Evolutionary conservation across 1,140 invertebrate genomes (phyloP), one percentile per base, ranked within the genome.

Genomic region (Lordiphosa clarofinis): DNA sequence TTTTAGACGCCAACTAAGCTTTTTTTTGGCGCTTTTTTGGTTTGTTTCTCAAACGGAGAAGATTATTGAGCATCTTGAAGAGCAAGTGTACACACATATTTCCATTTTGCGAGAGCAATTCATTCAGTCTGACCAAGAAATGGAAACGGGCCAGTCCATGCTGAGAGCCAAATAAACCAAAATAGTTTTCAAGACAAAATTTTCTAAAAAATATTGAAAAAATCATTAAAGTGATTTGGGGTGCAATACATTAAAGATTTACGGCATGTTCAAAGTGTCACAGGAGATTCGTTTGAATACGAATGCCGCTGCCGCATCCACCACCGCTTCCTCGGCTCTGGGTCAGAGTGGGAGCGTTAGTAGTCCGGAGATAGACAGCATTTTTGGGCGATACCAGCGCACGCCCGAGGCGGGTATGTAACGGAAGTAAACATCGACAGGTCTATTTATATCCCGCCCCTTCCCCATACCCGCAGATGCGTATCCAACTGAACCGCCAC

Each of bases 331-430:
- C 11, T n/a, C 39, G 10, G 58, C 43, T 11, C 62, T 49, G 21
- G 68, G 37, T 33, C 56, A 70, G 10, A 54, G 54, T 38, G 21
- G 21, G 21, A 24, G 21, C 21, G 21, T 24, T 24, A 15, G 54
- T 12, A 79, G 67, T 44, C 46, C 65, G 39, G 81, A 82, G 70
- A 73, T 73, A 24, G 65, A 59, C 55, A 64, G 74, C 70, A 72
- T 86, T 69, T 88, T 88, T 76, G 87, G 87, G 39, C 76, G 84
- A 65, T 88, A 88, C 52, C 87, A 88, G 59, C 84, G 84, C 38
- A 88, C 87, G 52, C 87, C 87, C 57, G 87, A 88, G 47, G 74
- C 79, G 64, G 87, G 87, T 88, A 66, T 81, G 87, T 87, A 28
- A 31, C 58, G 65, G 61, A 86, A 73, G 65, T 79, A 54, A 56